These are phyloP conservation scores for Chrysomallon squamiferum DNA, from an alignment of 1,140 invertebrate genomes.

Conservation along the genomic window DNA sequence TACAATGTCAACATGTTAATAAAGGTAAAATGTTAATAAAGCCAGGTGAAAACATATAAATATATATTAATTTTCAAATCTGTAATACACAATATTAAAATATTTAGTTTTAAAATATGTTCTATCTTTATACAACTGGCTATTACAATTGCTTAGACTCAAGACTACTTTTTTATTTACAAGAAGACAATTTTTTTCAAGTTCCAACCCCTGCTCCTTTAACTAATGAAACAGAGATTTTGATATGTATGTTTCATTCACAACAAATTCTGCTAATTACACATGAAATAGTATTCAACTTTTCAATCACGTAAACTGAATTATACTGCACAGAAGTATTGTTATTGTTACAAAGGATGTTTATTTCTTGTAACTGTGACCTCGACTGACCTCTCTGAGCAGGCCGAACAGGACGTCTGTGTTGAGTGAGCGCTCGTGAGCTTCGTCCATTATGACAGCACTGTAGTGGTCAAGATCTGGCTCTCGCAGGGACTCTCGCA, in stretches of 20 bases:
- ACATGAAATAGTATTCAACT: no score
- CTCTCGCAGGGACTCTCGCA: conserved; percentile 93
- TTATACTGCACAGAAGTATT: no score
- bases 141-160: no score
- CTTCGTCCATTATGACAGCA: conserved; percentile 99
- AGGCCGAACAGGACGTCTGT: conserved; percentile 99
- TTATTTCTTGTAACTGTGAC: no score
- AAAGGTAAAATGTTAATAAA: not conserved
- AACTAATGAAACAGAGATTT: no score
- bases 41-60: not conserved
- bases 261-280: no score
- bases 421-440: conserved; percentile 95
- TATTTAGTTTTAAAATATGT: not conserved
- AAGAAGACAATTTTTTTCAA: no score
- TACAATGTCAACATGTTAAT: not conserved
- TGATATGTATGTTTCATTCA: no score
- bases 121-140: not conserved
- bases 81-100: not conserved
- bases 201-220: no score
- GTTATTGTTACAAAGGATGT: no score
- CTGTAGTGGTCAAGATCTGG: conserved; percentile 95
- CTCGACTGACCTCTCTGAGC: conserved; percentile 80
- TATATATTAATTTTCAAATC: conserved; percentile 8
- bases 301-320: no score
- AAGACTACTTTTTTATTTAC: no score